Percentiles rank a stretch among this genome's conserved stretches.
phyloP scores from a whole-genome alignment of 1,140 invertebrate species.

The Apis laboriosa region DNA sequence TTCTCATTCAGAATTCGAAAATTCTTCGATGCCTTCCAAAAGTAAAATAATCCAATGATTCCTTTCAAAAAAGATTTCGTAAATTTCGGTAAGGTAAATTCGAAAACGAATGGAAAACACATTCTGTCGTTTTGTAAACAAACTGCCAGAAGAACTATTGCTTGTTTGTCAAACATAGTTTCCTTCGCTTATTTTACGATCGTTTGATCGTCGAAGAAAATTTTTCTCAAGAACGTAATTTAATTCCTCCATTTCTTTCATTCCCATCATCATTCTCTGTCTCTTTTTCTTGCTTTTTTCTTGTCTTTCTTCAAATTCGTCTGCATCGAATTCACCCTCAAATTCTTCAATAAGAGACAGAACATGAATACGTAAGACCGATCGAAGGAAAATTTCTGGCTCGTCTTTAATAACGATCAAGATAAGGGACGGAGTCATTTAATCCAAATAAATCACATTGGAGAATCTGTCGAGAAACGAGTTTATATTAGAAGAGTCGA shows the following conservation, averaged over 20 bases:
- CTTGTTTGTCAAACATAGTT: conserved; percentile 45
- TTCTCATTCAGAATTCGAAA: not conserved
- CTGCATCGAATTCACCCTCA: not conserved
- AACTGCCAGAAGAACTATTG: conserved; percentile 2
- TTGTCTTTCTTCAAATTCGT: not conserved
- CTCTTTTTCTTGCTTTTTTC: not conserved
- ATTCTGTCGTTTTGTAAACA: not conserved
- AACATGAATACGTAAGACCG: conserved; percentile 15
- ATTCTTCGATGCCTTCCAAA: not conserved
- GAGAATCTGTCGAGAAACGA: conserved; percentile 59
- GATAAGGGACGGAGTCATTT: conserved; percentile 41
- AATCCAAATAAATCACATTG: conserved; percentile 66
- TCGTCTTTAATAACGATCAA: conserved; percentile 54
- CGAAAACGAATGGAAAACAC: conserved; percentile 23
- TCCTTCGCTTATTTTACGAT: conserved; percentile 17
- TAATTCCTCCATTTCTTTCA: conserved; percentile 41
- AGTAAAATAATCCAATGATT: not conserved
- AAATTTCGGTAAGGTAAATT: conserved; percentile 29
- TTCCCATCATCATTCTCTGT: not conserved
- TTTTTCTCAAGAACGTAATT: conserved; percentile 56
- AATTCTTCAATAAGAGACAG: conserved; percentile 19
- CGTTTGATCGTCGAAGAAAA: conserved; percentile 13
- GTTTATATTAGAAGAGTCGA: conserved; percentile 45
- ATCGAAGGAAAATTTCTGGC: conserved; percentile 47
- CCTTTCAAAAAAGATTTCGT: not conserved